Evolutionary conservation across 2,888 invertebrate genomes (phyloP).

Genomic region (Amblyjoppa fuscipennis): DNA sequence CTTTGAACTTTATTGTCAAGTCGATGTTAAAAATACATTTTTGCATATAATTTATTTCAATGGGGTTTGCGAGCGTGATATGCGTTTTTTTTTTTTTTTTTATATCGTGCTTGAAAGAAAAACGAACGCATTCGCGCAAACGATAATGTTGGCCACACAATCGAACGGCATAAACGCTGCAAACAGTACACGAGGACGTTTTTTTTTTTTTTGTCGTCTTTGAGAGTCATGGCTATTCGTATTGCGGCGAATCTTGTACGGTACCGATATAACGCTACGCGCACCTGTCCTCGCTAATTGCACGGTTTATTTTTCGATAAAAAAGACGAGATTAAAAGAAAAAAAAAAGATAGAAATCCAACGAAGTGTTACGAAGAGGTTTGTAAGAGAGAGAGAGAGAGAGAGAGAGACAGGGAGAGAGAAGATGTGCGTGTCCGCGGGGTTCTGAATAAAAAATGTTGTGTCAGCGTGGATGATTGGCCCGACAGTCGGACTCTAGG

Average conservation of each 20-base stretch:
- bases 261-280: conserved; percentile 27
- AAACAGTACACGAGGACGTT: background rate
- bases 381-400: conserved; percentile 32
- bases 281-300: conserved; percentile 55
- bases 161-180: background rate
- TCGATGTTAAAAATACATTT: background rate
- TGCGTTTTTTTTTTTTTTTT: too few relatives aligned
- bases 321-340: conserved; percentile 43
- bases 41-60: too few relatives aligned
- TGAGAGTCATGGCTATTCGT: conserved; percentile 18
- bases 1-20: too few relatives aligned
- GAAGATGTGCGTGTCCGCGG: conserved; percentile 33
- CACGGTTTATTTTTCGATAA: conserved; percentile 41
- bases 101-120: too few relatives aligned
- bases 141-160: background rate
- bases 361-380: conserved; percentile 54
- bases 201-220: background rate
- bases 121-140: too few relatives aligned
- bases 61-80: too few relatives aligned
- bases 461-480: conserved; percentile 73
- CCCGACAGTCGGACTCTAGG: conserved; percentile 38
- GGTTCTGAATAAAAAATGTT: conserved; percentile 71
- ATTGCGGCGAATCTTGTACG: conserved; percentile 25
- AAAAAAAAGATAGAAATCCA: conserved; percentile 52
- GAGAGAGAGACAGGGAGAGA: conserved; percentile 21